Base-by-base conservation (phyloP, 1,140 invertebrate species). In the Brevipalpus yothersi region DNA sequence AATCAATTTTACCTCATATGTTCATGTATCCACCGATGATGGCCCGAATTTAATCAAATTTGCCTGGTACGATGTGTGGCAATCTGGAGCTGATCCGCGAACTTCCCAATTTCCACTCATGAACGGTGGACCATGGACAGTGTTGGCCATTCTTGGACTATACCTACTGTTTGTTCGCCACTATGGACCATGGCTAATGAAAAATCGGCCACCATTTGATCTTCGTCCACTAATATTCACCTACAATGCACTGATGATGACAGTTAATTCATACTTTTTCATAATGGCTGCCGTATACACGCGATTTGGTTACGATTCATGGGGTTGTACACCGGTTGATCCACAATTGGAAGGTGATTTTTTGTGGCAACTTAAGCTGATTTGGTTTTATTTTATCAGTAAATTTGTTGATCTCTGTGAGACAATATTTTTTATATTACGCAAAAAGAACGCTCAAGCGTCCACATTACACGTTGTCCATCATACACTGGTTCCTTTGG, bases 391-490 rank as follows among this genome's bases (percentile, higher is more conserved):
- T 54, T 23, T n/a, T 21, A 12, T 54, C 19, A 13, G 11, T 40
- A 54, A 54, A 40, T 54, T n/a, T 40, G 12, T 54, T 40, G 53
- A 54, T 21, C 53, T 54, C 11, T n/a, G 12, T 12, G 53, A 54
- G 12, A 54, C 53, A 72, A 62, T 86, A 0, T 90, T 15, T 17
- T 45, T 45, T 8, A 17, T 45, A 2, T 8, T 45, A 17, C 12
- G 86, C 43, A 89, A 90, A 69, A 91, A 91, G 67, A 80, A 82
- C 58, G 80, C 80, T 60, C 86, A 91, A 70, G 70, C 91, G 58
- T 86, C 82, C 9, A 87, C 89, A 69, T 74, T 91, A 3, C 86
- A 91, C 64, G 80, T 91, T 0, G 89, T 90, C 67, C 86, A 91
- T 70, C 86, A 90, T 67, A 72, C 72, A 13, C 70, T 75, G 57